Conservation (phyloP, 2,888 invertebrate genomes). For the Lepidonotus clava region DNA sequence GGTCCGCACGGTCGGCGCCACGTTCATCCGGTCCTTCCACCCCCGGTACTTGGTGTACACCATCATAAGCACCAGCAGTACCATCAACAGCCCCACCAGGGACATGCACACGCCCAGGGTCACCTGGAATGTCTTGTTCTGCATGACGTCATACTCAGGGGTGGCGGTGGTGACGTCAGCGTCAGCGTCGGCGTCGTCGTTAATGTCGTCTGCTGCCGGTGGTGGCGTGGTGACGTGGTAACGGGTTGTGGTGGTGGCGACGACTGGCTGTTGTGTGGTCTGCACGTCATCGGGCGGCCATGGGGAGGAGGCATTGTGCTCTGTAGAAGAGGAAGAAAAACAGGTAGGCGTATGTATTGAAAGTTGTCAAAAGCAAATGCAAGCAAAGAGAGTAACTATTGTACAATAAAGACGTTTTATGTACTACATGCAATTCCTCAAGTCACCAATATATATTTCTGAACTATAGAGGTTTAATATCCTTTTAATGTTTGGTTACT, state of each 20-base stretch:
- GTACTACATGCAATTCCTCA: too few species aligned
- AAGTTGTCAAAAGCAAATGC: too few species aligned
- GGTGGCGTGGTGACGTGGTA: not conserved
- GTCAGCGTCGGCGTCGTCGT: too few species aligned
- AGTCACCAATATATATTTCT: too few species aligned
- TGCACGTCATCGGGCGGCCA: constrained; percentile 12
- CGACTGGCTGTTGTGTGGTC: not conserved
- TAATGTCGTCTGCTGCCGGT: not conserved
- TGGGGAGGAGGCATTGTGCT: not conserved
- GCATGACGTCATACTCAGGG: not conserved
- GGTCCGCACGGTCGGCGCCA: constrained; percentile 29
- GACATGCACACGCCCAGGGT: constrained; percentile 41
- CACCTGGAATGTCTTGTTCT: constrained; percentile 40
- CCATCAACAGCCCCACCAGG: not conserved
- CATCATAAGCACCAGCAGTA: constrained; percentile 30
- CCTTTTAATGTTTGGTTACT: too few species aligned
- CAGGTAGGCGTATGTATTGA: too few species aligned
- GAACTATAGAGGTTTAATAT: too few species aligned
- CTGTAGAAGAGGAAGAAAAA: too few species aligned
- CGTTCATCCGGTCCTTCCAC: constrained; percentile 47
- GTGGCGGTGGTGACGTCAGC: not conserved
- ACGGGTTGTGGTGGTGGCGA: not conserved
- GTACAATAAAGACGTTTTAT: too few species aligned
- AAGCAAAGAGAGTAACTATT: too few species aligned
- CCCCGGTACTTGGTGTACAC: constrained; percentile 44